phyloP scores from a whole-genome alignment of 1,140 invertebrate species.

The Artemia franciscana region DNA sequence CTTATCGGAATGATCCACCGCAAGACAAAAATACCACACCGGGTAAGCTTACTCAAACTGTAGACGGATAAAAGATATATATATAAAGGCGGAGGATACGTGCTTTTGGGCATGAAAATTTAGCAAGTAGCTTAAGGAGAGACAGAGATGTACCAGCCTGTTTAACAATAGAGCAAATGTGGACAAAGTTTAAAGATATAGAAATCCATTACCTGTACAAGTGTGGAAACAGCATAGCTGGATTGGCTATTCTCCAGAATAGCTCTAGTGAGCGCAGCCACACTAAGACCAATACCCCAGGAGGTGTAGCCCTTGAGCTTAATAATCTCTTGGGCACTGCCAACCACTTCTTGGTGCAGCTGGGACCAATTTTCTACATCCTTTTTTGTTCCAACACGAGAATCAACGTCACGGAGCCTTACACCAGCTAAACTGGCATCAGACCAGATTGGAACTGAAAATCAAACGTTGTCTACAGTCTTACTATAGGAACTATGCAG shows the following conservation, averaged over 20 bases:
- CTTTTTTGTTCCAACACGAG: conserved; percentile 36
- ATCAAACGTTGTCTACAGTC: too few relatives aligned
- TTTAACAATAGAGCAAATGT: too few relatives aligned
- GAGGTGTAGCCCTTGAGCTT: conserved; percentile 70
- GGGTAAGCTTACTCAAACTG: too few relatives aligned
- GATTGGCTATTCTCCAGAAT: conserved; percentile 50
- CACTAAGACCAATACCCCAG: conserved; percentile 73
- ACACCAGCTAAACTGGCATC: conserved; percentile 75
- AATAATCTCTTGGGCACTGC: conserved; percentile 66
- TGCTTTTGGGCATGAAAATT: too few relatives aligned
- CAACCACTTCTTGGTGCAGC: conserved; percentile 50
- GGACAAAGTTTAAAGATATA: too few relatives aligned
- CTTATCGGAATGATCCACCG: conserved; percentile 1
- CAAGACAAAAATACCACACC: not conserved
- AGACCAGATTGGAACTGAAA: conserved; percentile 79
- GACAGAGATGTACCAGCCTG: too few relatives aligned
- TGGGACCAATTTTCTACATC: conserved; percentile 55
- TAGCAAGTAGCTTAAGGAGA: too few relatives aligned
- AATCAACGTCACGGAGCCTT: conserved; percentile 46
- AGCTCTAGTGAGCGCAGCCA: conserved; percentile 39
- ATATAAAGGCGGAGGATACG: too few relatives aligned
- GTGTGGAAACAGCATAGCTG: conserved; percentile 55
- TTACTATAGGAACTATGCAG: too few relatives aligned
- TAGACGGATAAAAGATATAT: too few relatives aligned
- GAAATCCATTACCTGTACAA: conserved; percentile 57